Base-by-base conservation (phyloP, 2,888 invertebrate species). In the Thymelicus lineola region DNA sequence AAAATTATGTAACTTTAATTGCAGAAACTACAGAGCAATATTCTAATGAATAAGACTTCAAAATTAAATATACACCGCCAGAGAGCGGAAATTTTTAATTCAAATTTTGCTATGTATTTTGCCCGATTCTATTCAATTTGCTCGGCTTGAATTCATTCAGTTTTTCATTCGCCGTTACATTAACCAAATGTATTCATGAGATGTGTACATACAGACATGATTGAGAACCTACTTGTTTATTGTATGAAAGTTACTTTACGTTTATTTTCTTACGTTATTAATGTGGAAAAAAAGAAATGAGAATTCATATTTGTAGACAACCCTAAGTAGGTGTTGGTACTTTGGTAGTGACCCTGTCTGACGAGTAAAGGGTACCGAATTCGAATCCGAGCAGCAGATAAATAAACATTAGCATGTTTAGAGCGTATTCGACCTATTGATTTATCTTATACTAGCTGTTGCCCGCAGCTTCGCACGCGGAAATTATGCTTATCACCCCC, bases 121-220 rank as follows among this genome's bases (percentile, higher is more conserved):
- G 78, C 78, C 70, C 76, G 72, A 75, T 81, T 81, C 80, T 78
- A 79, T 84, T 85, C 82, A 86, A 84, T 86, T 86, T 81, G 78
- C 74, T 73, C 72, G 72, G 70, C 73, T 71, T 75, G 80, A 83
- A 83, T 83, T 83, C 83, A 83, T 82, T 80, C 80, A 75, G 74
- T 77, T 79, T 73, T 77, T 75, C 74, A 76, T 76, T 78, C 77
- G 74, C 74, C 70, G 76, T 77, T 62, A 80, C 80, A 83, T 86
- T 84, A 84, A 80, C 79, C 84, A 83, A 86, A 86, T 84, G 80
- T 86, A 86, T 86, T 86, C 85, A 86, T 83, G 82, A 83, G 79
- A 72, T 77, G 77, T 77, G 75, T 75, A 74, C 70, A 53, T 12
- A 73, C 70, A 74, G 71, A 75, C 45, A 62, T 68, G 55, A 62